phyloP scores from a whole-genome alignment of 2,113 vertebrate species.

The Elachura formosa region DNA sequence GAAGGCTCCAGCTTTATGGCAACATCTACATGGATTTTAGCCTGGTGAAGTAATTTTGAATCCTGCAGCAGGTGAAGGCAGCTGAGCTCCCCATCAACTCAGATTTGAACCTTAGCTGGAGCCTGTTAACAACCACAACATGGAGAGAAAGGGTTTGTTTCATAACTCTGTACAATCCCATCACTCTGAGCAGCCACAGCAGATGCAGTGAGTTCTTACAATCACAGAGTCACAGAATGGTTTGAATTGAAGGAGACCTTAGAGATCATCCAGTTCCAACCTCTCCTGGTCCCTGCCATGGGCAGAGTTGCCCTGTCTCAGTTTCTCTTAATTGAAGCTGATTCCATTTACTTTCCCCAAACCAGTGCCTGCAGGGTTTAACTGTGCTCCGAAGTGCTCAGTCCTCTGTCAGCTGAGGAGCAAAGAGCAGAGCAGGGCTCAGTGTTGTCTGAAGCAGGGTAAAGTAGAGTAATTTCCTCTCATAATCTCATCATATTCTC shows the following conservation, averaged over 20 bases:
- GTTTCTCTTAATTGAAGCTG: background rate
- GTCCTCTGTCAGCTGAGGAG: background rate
- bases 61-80: background rate
- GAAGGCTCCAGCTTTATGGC: too few relatives aligned
- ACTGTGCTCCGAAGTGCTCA: background rate
- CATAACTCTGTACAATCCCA: accelerated
- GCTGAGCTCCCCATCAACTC: background rate
- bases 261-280: background rate
- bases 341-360: background rate
- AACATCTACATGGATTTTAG: accelerated
- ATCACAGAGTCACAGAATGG: background rate
- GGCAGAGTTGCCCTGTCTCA: background rate
- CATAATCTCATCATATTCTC: background rate
- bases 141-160: background rate
- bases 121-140: background rate
- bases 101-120: background rate
- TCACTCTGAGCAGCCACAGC: too few relatives aligned
- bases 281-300: background rate
- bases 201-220: background rate
- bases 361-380: background rate
- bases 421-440: background rate
- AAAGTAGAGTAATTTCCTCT: background rate
- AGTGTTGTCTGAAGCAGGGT: background rate
- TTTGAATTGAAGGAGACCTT: background rate
- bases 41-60: background rate